Evolutionary conservation across 2,113 vertebrate genomes (phyloP).

Genomic region (Ia io): DNA sequence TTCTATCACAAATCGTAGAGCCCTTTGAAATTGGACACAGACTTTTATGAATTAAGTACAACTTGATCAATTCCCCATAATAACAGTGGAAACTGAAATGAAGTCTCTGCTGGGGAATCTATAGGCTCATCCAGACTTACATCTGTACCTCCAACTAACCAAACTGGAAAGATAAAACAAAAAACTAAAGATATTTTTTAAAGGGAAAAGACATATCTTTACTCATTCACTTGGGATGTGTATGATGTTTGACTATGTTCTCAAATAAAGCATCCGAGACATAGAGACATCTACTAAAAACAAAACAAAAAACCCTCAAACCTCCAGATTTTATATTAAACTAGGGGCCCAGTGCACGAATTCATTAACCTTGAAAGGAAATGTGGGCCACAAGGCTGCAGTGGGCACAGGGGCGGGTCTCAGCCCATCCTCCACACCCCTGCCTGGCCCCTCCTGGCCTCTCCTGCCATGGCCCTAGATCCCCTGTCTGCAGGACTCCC

Average conservation of each 20-base stretch:
- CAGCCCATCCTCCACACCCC: too few species aligned
- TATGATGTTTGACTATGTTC: not conserved
- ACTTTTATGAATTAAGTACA: not conserved
- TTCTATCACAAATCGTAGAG: not conserved
- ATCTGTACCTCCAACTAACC: not conserved
- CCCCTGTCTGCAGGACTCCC: too few species aligned
- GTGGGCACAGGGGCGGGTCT: too few species aligned
- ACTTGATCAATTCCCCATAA: not conserved
- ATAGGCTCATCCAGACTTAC: not conserved
- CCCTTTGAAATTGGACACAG: not conserved
- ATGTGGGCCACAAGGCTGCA: too few species aligned
- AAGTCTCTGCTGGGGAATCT: not conserved
- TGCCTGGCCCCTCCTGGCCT: too few species aligned
- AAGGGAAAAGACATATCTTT: not conserved
- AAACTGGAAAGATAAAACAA: not conserved
- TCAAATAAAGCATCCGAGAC: not conserved
- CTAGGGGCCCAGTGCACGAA: too few species aligned
- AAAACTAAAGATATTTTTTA: not conserved
- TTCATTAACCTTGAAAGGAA: too few species aligned
- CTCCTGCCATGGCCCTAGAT: too few species aligned
- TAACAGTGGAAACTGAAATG: not conserved
- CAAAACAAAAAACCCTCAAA: not conserved
- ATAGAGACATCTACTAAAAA: not conserved
- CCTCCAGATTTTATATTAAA: not conserved
- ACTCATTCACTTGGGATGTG: not conserved